Percentiles rank a stretch among this genome's conserved stretches.
Conservation (phyloP, 2,113 vertebrate genomes). For the Oncorhynchus keta region DNA sequence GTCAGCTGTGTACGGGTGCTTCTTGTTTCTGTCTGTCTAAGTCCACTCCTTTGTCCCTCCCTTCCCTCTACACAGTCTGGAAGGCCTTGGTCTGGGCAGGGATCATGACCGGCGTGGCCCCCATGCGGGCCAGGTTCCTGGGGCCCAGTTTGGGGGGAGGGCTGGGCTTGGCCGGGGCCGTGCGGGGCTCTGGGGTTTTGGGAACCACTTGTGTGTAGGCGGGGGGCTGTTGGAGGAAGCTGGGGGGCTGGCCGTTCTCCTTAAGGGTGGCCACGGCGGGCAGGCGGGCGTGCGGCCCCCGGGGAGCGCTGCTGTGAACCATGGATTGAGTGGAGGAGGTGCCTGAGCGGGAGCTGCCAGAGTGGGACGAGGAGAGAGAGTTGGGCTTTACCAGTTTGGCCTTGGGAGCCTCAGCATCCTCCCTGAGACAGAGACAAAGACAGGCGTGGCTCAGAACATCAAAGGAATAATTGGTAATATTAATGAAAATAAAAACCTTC, state of each 20-base stretch:
- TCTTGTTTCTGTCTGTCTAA: neutral
- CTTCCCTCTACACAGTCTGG: slow-evolving; percentile 77
- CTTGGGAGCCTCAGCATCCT: slow-evolving; percentile 91
- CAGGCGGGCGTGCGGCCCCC: slow-evolving; percentile 70
- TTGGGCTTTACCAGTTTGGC: slow-evolving; percentile 87
- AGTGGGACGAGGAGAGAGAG: slow-evolving; percentile 85
- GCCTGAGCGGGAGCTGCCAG: slow-evolving; percentile 86
- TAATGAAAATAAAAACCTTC: neutral
- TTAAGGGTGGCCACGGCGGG: slow-evolving; percentile 53
- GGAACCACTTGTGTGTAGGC: slow-evolving; percentile 63
- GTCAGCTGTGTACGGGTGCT: neutral
- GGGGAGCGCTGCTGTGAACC: slow-evolving; percentile 80
- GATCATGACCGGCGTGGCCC: slow-evolving; percentile 72
- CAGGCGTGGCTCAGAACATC: neutral
- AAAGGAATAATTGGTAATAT: neutral
- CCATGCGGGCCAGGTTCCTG: slow-evolving; percentile 69
- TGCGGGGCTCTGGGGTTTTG: slow-evolving; percentile 59
- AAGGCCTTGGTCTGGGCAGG: slow-evolving; percentile 83
- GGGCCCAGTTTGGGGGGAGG: slow-evolving; percentile 59
- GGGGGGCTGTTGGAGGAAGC: slow-evolving; percentile 60
- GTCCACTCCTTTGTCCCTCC: neutral
- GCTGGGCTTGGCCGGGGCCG: slow-evolving; percentile 41
- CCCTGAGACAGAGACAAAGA: slow-evolving; percentile 69
- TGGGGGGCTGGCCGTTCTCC: slow-evolving; percentile 60
- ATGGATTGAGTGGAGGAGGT: slow-evolving; percentile 91